phyloP scores from a whole-genome alignment of 1,140 invertebrate species.

The Eupeodes corollae region DNA sequence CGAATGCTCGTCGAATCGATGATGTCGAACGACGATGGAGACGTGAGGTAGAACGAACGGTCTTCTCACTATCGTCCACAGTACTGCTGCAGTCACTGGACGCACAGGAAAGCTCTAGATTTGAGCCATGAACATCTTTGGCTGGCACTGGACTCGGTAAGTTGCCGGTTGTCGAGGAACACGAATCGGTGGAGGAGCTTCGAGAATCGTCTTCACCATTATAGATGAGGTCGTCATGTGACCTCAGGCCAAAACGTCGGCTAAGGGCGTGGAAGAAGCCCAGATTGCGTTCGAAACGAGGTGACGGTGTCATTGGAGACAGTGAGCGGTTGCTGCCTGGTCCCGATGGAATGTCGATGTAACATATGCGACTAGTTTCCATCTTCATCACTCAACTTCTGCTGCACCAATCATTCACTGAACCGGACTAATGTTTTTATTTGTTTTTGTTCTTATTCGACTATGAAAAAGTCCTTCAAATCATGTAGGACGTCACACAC shows the following conservation, averaged over 20 bases:
- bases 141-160: constrained; percentile 32
- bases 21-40: constrained; percentile 50
- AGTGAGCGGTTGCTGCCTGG: constrained; percentile 2
- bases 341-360: constrained; percentile 2
- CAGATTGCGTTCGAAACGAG: constrained; percentile 43
- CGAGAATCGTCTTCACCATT: constrained; percentile 43
- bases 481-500: no score
- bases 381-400: neutral
- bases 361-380: constrained; percentile 1
- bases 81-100: constrained; percentile 49
- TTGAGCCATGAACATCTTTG: constrained; percentile 13
- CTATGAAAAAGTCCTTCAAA: no score
- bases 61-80: constrained; percentile 23
- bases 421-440: no score
- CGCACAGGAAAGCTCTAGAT: constrained; percentile 43
- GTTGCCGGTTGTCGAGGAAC: constrained; percentile 40
- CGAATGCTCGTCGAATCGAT: constrained; percentile 56
- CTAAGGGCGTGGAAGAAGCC: constrained; percentile 49
- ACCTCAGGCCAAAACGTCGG: constrained; percentile 43
- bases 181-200: constrained; percentile 45
- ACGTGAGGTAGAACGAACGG: constrained; percentile 29
- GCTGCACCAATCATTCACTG: no score
- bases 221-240: constrained; percentile 38
- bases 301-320: constrained; percentile 36
- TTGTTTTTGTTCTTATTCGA: no score